Percentiles rank a stretch among this genome's conserved stretches.
Evolutionary conservation across 2,113 vertebrate genomes (phyloP).

Genomic region (Nibea coibor): DNA sequence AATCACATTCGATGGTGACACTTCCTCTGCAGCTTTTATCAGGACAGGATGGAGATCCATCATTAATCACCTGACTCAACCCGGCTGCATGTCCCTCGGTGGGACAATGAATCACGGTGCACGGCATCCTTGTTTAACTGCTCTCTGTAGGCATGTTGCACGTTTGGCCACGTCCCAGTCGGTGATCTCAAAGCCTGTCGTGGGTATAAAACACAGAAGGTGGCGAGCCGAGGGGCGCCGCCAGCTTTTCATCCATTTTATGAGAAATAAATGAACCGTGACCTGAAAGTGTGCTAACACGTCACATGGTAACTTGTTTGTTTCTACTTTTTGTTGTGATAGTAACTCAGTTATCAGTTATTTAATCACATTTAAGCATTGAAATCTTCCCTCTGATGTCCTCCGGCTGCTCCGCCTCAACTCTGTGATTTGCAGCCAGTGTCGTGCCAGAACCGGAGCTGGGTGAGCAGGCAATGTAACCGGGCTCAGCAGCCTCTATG

Average conservation of each 20-base stretch:
- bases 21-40: not conserved
- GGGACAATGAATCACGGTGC: not conserved
- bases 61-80: not conserved
- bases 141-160: not conserved
- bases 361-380: too few species aligned
- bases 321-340: too few species aligned
- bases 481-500: too few species aligned
- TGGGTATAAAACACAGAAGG: not conserved
- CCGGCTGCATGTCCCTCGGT: not conserved
- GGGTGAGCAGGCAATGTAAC: too few species aligned
- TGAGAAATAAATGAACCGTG: slow-evolving; percentile 6
- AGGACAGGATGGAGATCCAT: not conserved
- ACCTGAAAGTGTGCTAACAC: not conserved
- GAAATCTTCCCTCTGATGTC: too few species aligned
- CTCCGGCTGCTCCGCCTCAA: too few species aligned
- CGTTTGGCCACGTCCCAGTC: not conserved
- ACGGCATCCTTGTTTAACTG: not conserved
- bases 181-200: not conserved
- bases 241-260: not conserved
- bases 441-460: too few species aligned
- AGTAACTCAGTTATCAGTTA: too few species aligned
- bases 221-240: not conserved
- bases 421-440: too few species aligned
- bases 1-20: too few species aligned
- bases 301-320: too few species aligned